Base-by-base conservation (phyloP, 2,113 vertebrate genomes). In the Desmodus rotundus region DNA sequence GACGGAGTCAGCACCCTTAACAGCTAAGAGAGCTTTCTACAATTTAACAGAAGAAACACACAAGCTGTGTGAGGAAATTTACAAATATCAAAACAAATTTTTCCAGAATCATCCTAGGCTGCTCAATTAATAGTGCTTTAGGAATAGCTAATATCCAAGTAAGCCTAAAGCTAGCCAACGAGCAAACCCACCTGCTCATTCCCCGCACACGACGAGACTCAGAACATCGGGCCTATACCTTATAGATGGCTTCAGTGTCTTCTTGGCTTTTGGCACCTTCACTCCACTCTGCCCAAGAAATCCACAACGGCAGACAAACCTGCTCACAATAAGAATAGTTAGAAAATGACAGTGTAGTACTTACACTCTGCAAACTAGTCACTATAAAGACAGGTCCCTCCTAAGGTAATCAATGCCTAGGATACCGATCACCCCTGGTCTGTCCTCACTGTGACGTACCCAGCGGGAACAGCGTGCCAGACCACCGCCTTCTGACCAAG, bases 211-310 rank as follows among this genome's bases (percentile, higher is more conserved):
- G 14, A 19, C 16, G 14, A 76, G 47, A 52, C 63, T 31, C 16
- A 54, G 1, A 80, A 76, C 22, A 26, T 0, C 7, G 10, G 19
- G 26, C 52, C 45, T 31, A 4, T 98, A 99, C 99, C 99, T 99
- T 98, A 97, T 99, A 99, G 54, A 99, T 72, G 20, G 98, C 97
- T 86, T 99, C 99, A 0, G 99, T 99, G 81, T 99, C 98, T 41
- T 99, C 98, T 3, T 98, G 97, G 95, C 95, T 98, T 93, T 98
- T 97, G 10, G 95, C 95, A 38, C 88, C 84, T 95, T 98, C 97
- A 92, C 99, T 99, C 99, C 99, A 99, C 92, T 99, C 98, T 52
- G 99, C 97, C 98, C 98, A 99, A 76, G 99, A 98, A 96, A 97
- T 98, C 99, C 99, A 99, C 54, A 99, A 74, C 0, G 99, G 98